These are phyloP conservation scores for Triplophysa tibetana DNA, from an alignment of 2,113 vertebrate genomes.

Conservation along the genomic window DNA sequence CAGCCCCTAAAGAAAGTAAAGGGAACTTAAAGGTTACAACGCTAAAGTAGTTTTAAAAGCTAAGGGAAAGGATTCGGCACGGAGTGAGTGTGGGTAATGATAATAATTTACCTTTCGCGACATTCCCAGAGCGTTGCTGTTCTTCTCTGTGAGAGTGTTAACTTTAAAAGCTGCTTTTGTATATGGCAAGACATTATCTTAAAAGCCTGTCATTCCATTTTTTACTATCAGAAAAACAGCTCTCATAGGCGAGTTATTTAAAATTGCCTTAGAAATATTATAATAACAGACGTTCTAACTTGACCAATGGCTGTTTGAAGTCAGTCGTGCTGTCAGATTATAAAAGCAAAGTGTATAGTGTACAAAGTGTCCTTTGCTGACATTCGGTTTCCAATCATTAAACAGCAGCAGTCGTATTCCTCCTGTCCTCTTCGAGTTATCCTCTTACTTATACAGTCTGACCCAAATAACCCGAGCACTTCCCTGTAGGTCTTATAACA, in stretches of 20 bases:
- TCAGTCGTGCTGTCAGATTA: neutral
- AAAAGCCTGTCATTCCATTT: conserved; percentile 39
- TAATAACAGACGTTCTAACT: neutral
- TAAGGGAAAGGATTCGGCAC: neutral
- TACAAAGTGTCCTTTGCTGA: neutral
- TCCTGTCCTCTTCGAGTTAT: neutral
- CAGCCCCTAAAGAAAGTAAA: conserved; percentile 16
- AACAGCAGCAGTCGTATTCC: neutral
- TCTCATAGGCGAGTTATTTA: neutral
- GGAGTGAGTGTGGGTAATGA: conserved; percentile 19
- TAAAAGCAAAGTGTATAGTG: too few species aligned
- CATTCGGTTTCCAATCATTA: neutral
- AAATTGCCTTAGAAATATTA: neutral
- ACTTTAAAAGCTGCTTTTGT: conserved; percentile 25
- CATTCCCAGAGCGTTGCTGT: conserved; percentile 33
- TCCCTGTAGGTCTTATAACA: neutral
- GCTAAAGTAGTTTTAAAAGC: conserved; percentile 21
- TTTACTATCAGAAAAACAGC: neutral
- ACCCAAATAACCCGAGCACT: neutral
- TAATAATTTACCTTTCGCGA: conserved; percentile 40
- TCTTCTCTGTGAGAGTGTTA: conserved; percentile 34
- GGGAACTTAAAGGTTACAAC: conserved; percentile 44
- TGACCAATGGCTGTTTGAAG: neutral
- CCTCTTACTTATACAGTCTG: neutral
- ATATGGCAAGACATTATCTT: conserved; percentile 35